Conservation (phyloP, 2,888 invertebrate species). For the Dichetophora obliterata region DNA sequence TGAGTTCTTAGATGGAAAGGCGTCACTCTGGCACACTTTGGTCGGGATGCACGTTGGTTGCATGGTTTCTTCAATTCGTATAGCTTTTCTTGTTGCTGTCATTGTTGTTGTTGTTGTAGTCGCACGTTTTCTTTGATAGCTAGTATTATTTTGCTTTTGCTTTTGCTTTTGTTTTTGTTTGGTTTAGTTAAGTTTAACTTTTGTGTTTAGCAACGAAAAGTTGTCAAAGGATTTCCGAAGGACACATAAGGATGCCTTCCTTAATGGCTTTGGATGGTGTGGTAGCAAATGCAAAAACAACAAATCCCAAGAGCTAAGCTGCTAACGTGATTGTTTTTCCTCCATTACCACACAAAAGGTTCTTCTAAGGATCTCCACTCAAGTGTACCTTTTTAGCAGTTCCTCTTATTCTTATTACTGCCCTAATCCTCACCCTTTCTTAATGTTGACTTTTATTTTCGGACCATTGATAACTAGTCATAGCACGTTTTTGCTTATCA, state of each 20-base stretch:
- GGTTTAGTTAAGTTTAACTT: not conserved
- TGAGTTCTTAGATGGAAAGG: slow-evolving; percentile 9
- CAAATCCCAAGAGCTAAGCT: not conserved
- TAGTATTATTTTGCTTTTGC: not conserved
- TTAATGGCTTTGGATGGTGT: not conserved
- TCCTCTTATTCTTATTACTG: not conserved
- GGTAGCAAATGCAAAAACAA: too few species aligned
- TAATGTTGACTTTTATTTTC: not conserved
- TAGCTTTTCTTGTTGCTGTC: not conserved
- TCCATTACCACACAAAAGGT: not conserved
- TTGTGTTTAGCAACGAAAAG: too few species aligned
- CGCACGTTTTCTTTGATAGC: not conserved
- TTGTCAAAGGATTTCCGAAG: not conserved
- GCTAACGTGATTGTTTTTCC: not conserved
- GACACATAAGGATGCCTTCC: not conserved
- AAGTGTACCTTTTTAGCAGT: not conserved
- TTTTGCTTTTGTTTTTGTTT: not conserved
- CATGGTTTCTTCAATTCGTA: not conserved
- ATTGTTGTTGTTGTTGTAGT: slow-evolving; percentile 6
- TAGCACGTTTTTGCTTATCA: slow-evolving; percentile 1
- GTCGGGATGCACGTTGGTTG: slow-evolving; percentile 8
- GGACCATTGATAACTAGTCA: not conserved
- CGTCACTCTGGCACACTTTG: not conserved
- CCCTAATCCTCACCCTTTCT: not conserved
- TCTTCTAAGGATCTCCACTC: not conserved